Evolutionary conservation across 2,113 vertebrate genomes (phyloP).

Genomic region (Sebastes fasciatus): DNA sequence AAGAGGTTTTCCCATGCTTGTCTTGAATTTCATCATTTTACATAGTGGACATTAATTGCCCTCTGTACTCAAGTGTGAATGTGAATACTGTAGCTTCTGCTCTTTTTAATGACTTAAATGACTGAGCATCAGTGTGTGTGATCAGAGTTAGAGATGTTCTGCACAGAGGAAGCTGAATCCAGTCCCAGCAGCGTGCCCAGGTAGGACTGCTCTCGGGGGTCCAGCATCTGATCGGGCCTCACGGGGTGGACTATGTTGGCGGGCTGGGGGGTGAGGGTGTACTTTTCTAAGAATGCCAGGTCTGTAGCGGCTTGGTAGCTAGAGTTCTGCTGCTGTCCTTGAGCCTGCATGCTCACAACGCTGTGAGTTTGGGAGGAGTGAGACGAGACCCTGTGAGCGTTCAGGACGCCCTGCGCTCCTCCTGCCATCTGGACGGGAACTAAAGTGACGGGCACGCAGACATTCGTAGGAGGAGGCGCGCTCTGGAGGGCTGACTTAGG

Average conservation of each 20-base stretch:
- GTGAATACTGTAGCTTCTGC: neutral
- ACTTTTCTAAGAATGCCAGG: conserved; percentile 95
- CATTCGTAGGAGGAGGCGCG: conserved; percentile 79
- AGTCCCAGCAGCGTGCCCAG: conserved; percentile 93
- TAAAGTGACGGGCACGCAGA: conserved; percentile 90
- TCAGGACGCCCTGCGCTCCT: conserved; percentile 74
- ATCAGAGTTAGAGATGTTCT: conserved; percentile 86
- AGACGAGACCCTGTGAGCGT: conserved; percentile 74
- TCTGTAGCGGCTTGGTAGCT: conserved; percentile 90
- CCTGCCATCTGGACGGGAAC: conserved; percentile 89
- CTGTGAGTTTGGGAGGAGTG: conserved; percentile 79
- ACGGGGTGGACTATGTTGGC: conserved; percentile 93
- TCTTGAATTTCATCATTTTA: neutral
- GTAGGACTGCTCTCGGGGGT: conserved; percentile 94
- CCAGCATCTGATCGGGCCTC: conserved; percentile 93
- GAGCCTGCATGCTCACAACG: conserved; percentile 77
- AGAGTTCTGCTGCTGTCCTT: conserved; percentile 81
- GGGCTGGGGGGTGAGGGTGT: conserved; percentile 93
- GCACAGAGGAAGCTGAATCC: conserved; percentile 87
- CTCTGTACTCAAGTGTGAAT: neutral
- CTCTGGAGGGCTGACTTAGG: conserved; percentile 84
- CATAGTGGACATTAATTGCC: neutral
- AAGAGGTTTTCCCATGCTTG: neutral
- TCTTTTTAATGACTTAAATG: neutral
- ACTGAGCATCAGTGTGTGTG: conserved; percentile 75